Percentiles rank a stretch among this genome's conserved stretches.
These are phyloP conservation scores for Lycophotia porphyrea DNA, from an alignment of 2,888 invertebrate genomes.

Conservation along the genomic window DNA sequence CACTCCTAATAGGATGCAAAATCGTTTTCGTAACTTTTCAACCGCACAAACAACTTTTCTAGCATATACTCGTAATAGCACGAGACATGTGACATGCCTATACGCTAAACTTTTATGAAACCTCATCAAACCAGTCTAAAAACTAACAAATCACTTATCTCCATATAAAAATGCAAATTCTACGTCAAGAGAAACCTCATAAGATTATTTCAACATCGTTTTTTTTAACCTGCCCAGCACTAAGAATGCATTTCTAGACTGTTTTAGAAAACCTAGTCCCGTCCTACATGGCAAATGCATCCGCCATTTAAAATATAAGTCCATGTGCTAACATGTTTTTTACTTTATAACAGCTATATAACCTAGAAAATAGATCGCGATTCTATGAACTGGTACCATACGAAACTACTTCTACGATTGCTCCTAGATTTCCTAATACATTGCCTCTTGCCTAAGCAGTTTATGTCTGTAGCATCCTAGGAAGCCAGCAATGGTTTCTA, in stretches of 20 bases:
- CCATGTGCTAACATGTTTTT: constrained; percentile 83
- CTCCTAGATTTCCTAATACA: constrained; percentile 51
- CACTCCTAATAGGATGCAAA: constrained; percentile 13
- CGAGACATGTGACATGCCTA: constrained; percentile 24
- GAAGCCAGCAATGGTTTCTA: constrained; percentile 67
- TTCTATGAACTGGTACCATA: constrained; percentile 80
- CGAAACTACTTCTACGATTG: constrained; percentile 27
- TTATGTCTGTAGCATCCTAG: rapidly evolving
- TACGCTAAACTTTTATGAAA: constrained; percentile 58
- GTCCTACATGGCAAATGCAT: constrained; percentile 83
- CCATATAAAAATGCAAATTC: constrained; percentile 66
- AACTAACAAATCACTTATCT: constrained; percentile 61
- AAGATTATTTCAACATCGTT: constrained; percentile 62
- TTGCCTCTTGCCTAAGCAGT: constrained; percentile 48
- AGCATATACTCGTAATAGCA: constrained; percentile 27
- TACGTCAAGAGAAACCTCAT: constrained; percentile 58
- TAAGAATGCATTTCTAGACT: constrained; percentile 79
- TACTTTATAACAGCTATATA: constrained; percentile 81
- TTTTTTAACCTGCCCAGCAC: constrained; percentile 65
- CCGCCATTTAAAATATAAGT: constrained; percentile 83
- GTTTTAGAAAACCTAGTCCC: constrained; percentile 80
- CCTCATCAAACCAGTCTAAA: constrained; percentile 58
- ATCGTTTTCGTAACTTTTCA: constrained; percentile 50
- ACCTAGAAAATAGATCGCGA: constrained; percentile 84
- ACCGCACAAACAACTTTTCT: constrained; percentile 31